Evolutionary conservation across 92 coral and sea anemone species (phyloP).

Genomic region (Paragorgia papillata): DNA sequence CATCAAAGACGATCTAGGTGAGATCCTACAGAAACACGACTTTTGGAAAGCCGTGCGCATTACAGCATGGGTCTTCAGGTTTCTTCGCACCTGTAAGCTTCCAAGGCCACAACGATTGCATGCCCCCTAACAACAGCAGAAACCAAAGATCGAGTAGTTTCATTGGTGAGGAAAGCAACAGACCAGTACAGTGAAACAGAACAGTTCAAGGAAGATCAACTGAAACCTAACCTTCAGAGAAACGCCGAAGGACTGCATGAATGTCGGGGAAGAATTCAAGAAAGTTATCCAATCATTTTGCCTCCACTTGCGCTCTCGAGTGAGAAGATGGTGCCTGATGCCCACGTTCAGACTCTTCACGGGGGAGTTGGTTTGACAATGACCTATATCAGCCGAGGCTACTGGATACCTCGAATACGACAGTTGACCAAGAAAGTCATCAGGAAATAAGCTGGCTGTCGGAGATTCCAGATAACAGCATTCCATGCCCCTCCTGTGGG

Average conservation of each 20-base stretch:
- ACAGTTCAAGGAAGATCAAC: slow-evolving; percentile 38
- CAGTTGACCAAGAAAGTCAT: slow-evolving; percentile 13
- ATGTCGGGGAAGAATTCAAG: slow-evolving; percentile 56
- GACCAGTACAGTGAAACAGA: slow-evolving; percentile 38
- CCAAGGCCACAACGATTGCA: slow-evolving; percentile 5
- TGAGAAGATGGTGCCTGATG: slow-evolving; percentile 1
- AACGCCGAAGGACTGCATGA: slow-evolving; percentile 43
- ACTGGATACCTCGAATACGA: slow-evolving; percentile 24
- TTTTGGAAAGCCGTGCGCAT: slow-evolving; percentile 53
- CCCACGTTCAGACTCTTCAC: background rate
- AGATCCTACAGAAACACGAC: too few species aligned
- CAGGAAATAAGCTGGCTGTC: background rate
- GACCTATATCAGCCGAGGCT: background rate
- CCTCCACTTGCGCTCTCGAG: slow-evolving; percentile 12
- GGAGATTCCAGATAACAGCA: slow-evolving; percentile 11
- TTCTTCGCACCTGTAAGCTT: slow-evolving; percentile 37
- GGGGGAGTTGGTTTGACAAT: slow-evolving; percentile 6
- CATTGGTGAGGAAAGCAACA: slow-evolving; percentile 51
- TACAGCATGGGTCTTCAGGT: slow-evolving; percentile 53
- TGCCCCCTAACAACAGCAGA: slow-evolving; percentile 61
- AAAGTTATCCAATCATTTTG: slow-evolving; percentile 50
- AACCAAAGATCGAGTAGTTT: slow-evolving; percentile 40
- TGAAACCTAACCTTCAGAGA: slow-evolving; percentile 43
- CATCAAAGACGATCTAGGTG: slow-evolving; percentile 37
- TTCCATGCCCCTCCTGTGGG: background rate